Evolutionary conservation across 1,140 invertebrate genomes (phyloP).

Genomic region (Planococcus citri): DNA sequence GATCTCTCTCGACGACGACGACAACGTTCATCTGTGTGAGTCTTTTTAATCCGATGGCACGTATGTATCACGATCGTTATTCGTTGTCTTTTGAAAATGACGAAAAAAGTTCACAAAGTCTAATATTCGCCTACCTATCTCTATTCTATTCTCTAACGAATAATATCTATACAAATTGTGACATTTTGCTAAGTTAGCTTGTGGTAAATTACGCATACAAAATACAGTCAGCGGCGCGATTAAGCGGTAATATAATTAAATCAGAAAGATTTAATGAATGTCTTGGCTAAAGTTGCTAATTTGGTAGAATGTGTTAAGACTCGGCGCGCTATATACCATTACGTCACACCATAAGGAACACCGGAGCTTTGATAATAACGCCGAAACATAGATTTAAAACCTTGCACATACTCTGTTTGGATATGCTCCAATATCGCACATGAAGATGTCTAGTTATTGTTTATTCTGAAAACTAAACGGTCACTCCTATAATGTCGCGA

Average conservation of each 20-base stretch:
- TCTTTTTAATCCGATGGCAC: too few relatives aligned
- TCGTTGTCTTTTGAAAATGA: too few relatives aligned
- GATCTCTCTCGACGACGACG: too few relatives aligned
- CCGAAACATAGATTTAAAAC: background rate
- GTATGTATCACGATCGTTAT: too few relatives aligned
- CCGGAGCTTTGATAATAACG: background rate
- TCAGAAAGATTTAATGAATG: conserved; percentile 3
- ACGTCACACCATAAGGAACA: background rate
- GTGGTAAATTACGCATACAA: background rate
- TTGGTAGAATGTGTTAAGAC: background rate
- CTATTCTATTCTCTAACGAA: too few relatives aligned
- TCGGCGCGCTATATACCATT: too few relatives aligned
- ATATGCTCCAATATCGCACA: background rate
- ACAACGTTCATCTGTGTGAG: too few relatives aligned
- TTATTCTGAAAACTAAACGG: background rate
- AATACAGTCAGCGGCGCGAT: background rate
- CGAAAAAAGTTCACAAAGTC: too few relatives aligned
- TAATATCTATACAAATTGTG: background rate
- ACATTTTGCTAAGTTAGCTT: background rate
- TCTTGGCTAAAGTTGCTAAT: background rate
- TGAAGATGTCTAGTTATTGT: background rate
- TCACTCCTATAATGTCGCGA: background rate
- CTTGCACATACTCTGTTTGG: background rate
- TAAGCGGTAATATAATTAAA: conserved; percentile 8
- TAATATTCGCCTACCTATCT: too few relatives aligned